Base-by-base conservation (phyloP, 2,888 invertebrate species). In the Cartodere bifasciata region DNA sequence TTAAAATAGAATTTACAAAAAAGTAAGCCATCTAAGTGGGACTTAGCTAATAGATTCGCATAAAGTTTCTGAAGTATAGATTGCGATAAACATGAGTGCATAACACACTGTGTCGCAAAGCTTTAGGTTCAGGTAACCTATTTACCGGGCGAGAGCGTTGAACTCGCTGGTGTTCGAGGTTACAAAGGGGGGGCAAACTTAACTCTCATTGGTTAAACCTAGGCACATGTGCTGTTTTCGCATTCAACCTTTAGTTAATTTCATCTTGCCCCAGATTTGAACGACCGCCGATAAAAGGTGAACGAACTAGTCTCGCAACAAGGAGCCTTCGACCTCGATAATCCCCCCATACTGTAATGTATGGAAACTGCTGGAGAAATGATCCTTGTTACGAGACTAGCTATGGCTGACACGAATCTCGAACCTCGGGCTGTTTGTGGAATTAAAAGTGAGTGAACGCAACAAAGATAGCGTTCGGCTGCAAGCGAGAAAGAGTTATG, bases 231-330 rank as follows among this genome's bases (percentile, higher is more conserved):
- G 52, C 52, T 53, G 54, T 53, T 55, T 52, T 55, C 52, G 55
- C 54, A 53, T 52, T 53, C 55, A 59, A 57, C 56, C 58, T 57
- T 56, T 53, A 64, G 65, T 65, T 66, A 67, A 68, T 68, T 69
- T 68, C 68, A 69, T 68, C 68, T 68, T 68, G 70, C 66, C 69
- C 69, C 64, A 69, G 68, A 68, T 70, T 67, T 64, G 56, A 56
- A 54, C 55, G 48, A 46, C 47, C 48, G 48, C 47, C 47, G 47
- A 39, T 38, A 43, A 43, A 55, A 65, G 69, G 67, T 68, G 67
- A 69, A 68, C 64, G 69, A 63, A 66, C 70, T 66, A 68, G 64
- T 60, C 68, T 67, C 65, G 56, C 51, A 48, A 49, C 57, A 52
- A 58, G 62, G 58, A 52, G 49, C 44, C 39, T 39, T 43, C 55